phyloP scores from a whole-genome alignment of 2,113 vertebrate species.

The Origma solitaria region DNA sequence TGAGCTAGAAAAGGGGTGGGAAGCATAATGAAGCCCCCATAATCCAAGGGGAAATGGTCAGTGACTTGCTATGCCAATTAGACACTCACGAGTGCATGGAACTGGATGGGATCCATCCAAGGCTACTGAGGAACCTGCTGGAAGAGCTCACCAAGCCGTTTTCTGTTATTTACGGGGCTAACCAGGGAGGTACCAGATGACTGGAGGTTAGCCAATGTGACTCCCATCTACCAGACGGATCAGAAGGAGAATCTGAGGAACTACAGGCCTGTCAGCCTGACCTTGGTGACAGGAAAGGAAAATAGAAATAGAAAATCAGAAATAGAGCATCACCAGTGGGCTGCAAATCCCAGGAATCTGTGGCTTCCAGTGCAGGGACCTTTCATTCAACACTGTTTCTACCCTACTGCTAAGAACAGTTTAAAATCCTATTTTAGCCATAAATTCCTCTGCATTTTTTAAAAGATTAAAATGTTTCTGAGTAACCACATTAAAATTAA shows the following conservation, averaged over 20 bases:
- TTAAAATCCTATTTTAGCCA: not conserved
- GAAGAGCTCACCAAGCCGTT: not conserved
- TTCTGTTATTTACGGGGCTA: not conserved
- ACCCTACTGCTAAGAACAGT: not conserved
- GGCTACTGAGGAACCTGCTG: not conserved
- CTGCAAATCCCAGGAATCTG: not conserved
- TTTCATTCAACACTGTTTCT: not conserved
- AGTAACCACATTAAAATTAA: not conserved
- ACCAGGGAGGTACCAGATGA: not conserved
- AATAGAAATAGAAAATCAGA: not conserved
- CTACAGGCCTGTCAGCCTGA: not conserved
- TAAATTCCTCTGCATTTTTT: not conserved
- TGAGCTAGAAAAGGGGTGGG: not conserved
- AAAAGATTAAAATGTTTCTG: not conserved
- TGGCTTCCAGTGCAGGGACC: not conserved
- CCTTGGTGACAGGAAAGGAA: not conserved
- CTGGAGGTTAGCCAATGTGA: not conserved
- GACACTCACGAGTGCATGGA: not conserved
- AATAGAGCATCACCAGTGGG: not conserved
- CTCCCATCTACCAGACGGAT: rapidly evolving
- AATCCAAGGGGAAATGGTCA: not conserved
- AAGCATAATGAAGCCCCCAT: not conserved
- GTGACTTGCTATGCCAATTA: not conserved
- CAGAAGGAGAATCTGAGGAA: not conserved
- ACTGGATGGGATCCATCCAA: not conserved